Evolutionary conservation across 2,113 vertebrate species (phyloP), one percentile per base, ranked within the genome.

Genomic region (Muntiacus muntjak): DNA sequence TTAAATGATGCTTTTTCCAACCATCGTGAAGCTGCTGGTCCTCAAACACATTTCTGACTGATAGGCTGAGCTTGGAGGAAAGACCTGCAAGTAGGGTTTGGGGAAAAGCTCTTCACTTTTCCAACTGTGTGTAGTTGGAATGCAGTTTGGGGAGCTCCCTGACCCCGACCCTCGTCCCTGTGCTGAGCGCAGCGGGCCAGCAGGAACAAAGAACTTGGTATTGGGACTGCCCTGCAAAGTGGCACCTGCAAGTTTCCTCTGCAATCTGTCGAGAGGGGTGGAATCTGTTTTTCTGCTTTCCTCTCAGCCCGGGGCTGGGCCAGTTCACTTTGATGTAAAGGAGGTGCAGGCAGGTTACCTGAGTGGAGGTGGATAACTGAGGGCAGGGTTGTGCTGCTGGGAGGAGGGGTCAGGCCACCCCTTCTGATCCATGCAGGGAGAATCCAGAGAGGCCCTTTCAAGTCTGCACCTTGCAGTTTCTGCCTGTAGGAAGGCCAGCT

Each of bases 381-480:
- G 93, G 92, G 82, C 74, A 84, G 23, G 64, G 50, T 13, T 0
- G 4, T 74, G 78, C 57, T 85, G 50, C 86, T 93, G 95, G 64
- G 36, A 85, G 90, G 74, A 16, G 86, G 71, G 95, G 96, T 96
- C 82, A 89, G 71, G 89, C 60, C 26, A 33, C 58, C 96, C 83
- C 81, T 95, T 97, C 96, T 90, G 92, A 30, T 94, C 95, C 87
- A 43, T 55, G 54, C 45, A 89, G 84, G 45, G 76, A 97, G 97
- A 98, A 95, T 64, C 95, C 86, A 43, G 85, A 50, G 57, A 96
- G 47, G 95, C 95, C 58, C 97, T 96, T 97, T 98, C 94, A 52
- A 91, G 95, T 97, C 67, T 30, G 43, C 87, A 97, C 98, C 98
- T 97, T 92, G 97, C 23, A 92, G 98, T 92, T 97, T 97, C 98